phyloP scores from a whole-genome alignment of 2,113 vertebrate species.

The Ceratotherium simum region DNA sequence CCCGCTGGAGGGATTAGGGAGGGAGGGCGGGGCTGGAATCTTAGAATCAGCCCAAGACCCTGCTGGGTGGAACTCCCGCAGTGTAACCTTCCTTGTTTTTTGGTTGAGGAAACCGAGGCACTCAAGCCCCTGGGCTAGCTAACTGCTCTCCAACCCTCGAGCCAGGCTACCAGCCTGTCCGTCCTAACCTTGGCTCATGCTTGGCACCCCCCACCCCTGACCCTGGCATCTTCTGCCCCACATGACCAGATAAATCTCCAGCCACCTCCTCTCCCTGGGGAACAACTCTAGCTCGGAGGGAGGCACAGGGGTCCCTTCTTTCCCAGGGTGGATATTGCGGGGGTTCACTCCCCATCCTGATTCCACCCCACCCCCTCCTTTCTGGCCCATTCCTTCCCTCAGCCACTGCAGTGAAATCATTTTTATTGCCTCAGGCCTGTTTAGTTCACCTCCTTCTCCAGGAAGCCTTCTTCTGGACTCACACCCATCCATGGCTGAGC shows the following conservation, averaged over 20 bases:
- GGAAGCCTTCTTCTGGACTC: neutral
- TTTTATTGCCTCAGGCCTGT: neutral
- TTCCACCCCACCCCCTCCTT: neutral
- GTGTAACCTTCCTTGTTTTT: neutral
- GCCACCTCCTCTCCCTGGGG: neutral
- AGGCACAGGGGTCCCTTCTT: neutral
- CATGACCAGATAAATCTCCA: too few relatives aligned
- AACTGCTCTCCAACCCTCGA: neutral
- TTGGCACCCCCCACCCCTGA: too few relatives aligned
- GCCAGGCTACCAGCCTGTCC: neutral
- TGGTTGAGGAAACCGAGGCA: neutral
- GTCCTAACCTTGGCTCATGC: neutral
- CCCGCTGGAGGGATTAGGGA: conserved; percentile 17
- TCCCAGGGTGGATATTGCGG: neutral
- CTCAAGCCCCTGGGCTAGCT: neutral
- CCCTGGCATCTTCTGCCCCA: neutral
- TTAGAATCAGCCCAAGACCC: conserved; percentile 13
- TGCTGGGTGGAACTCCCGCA: neutral
- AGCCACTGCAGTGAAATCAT: neutral
- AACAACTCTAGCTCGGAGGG: neutral
- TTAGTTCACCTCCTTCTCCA: neutral
- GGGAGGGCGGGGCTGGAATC: conserved; percentile 15
- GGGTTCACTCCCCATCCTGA: neutral
- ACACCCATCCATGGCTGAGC: neutral
- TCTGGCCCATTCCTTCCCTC: neutral